These are phyloP conservation scores for Netelia fuscicornis DNA, from an alignment of 2,888 invertebrate species.

Conservation along the genomic window DNA sequence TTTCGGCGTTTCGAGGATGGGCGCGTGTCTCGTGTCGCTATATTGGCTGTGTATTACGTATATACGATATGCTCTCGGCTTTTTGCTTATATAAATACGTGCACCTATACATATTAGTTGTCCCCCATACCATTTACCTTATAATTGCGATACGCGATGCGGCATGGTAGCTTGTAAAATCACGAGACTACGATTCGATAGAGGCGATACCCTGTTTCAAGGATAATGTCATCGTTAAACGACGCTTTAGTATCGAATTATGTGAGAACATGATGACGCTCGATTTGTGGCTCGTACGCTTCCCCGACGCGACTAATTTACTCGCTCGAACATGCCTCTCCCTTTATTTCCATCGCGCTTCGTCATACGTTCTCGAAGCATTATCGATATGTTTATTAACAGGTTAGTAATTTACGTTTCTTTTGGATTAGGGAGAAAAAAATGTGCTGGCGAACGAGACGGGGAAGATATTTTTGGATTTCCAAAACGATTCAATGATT, in stretches of 20 bases:
- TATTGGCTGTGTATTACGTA: slow-evolving; percentile 55
- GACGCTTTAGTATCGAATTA: slow-evolving; percentile 53
- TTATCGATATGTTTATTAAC: slow-evolving; percentile 40
- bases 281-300: slow-evolving; percentile 30
- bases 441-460: neutral
- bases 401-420: neutral
- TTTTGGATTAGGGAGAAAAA: neutral
- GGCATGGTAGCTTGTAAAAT: slow-evolving; percentile 47
- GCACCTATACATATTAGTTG: slow-evolving; percentile 5
- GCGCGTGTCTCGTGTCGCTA: slow-evolving; percentile 64
- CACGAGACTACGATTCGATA: slow-evolving; percentile 25
- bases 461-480: slow-evolving; percentile 41
- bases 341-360: neutral
- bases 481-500: slow-evolving; percentile 27
- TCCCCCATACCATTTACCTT: slow-evolving; percentile 15
- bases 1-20: slow-evolving; percentile 70
- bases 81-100: slow-evolving; percentile 49
- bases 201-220: slow-evolving; percentile 27
- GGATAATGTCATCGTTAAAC: slow-evolving; percentile 46
- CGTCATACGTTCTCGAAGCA: neutral
- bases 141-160: slow-evolving; percentile 45
- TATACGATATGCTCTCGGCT: slow-evolving; percentile 16
- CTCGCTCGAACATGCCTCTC: neutral
- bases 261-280: slow-evolving; percentile 27
- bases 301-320: slow-evolving; percentile 17